phyloP scores from a whole-genome alignment of 2,113 vertebrate species.

The Alethe castanea region DNA sequence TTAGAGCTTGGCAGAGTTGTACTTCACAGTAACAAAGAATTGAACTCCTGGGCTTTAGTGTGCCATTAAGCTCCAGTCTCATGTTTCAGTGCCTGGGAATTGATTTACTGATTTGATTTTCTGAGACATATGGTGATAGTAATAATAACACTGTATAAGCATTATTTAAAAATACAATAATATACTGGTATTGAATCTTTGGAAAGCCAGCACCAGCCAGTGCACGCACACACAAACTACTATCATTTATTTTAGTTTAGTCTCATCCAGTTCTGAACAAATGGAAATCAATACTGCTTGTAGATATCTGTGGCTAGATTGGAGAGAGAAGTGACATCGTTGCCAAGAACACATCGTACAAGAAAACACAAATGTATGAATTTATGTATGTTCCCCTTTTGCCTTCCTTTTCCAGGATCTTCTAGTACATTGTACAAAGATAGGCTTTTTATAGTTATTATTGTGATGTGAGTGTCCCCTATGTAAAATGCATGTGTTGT shows the following conservation, averaged over 20 bases:
- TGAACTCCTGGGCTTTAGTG: background rate
- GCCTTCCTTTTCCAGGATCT: background rate
- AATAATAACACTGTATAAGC: slow-evolving; percentile 7
- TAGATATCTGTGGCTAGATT: background rate
- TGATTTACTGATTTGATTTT: slow-evolving; percentile 55
- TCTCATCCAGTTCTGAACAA: slow-evolving; percentile 29
- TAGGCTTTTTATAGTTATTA: background rate
- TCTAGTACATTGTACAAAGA: background rate
- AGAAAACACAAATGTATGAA: background rate
- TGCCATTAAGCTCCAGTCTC: background rate
- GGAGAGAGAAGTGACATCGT: background rate
- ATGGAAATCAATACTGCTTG: slow-evolving; percentile 33
- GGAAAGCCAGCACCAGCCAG: background rate
- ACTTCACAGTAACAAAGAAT: background rate
- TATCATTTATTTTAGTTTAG: slow-evolving; percentile 45
- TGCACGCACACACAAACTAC: background rate
- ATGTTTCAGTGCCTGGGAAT: slow-evolving; percentile 8
- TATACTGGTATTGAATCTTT: background rate
- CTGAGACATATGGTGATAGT: slow-evolving; percentile 18
- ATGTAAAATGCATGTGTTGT: background rate
- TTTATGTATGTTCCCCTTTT: background rate
- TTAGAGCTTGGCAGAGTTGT: background rate
- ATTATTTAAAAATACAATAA: slow-evolving; percentile 45
- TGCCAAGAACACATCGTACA: background rate
- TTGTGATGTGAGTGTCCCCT: background rate